Conservation (phyloP, 2,888 invertebrate genomes). For the Andrena chrysosceles region DNA sequence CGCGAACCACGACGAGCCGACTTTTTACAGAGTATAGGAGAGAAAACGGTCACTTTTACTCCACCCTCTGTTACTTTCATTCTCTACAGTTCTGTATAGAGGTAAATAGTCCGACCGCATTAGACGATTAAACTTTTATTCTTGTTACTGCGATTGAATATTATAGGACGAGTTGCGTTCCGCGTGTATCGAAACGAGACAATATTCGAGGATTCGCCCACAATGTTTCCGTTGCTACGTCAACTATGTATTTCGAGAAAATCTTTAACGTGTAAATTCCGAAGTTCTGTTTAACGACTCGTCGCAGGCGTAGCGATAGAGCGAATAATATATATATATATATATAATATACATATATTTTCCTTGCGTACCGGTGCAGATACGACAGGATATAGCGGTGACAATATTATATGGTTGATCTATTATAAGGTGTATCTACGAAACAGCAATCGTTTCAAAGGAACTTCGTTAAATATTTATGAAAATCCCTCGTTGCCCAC, state of each 20-base stretch:
- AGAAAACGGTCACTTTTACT: constrained; percentile 13
- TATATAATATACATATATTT: constrained; percentile 19
- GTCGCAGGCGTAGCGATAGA: constrained; percentile 1
- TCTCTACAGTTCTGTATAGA: constrained; percentile 57
- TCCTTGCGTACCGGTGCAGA: constrained; percentile 18
- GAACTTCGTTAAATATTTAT: constrained; percentile 24
- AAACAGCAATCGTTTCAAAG: constrained; percentile 15
- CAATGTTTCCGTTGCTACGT: constrained; percentile 18
- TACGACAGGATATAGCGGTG: constrained; percentile 56
- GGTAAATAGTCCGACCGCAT: constrained; percentile 34
- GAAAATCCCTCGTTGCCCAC: neutral
- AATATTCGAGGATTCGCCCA: constrained; percentile 47
- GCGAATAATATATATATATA: constrained; percentile 14
- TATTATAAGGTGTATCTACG: constrained; percentile 13
- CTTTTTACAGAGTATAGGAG: constrained; percentile 7
- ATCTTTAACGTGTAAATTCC: constrained; percentile 20
- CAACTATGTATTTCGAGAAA: constrained; percentile 26
- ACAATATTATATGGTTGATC: constrained; percentile 71
- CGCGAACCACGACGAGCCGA: constrained; percentile 13
- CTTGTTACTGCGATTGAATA: constrained; percentile 58
- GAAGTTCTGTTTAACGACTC: constrained; percentile 27
- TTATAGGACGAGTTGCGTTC: constrained; percentile 43
- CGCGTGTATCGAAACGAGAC: constrained; percentile 49
- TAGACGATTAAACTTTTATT: constrained; percentile 60
- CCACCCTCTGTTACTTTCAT: constrained; percentile 8